Evolutionary conservation across 92 coral and sea anemone genomes (phyloP), one percentile per base, ranked within the genome.

Genomic region (Actinostola sp.): DNA sequence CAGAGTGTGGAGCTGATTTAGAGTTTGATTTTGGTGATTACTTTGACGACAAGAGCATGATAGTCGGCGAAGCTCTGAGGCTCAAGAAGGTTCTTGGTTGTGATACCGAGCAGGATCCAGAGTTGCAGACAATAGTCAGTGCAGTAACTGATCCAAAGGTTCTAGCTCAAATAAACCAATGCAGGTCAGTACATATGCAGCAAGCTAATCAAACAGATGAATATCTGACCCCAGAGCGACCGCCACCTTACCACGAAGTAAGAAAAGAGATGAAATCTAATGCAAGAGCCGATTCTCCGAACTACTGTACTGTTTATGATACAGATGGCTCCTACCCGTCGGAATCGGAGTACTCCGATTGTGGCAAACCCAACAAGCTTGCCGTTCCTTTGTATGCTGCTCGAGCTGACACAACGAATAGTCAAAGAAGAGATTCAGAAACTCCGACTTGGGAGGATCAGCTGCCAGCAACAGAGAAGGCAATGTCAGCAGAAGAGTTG

Each of bases 21-120:
- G 92, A 86, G 71, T 86, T 86, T 60, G 92, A 86, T 55, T 82
- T 76, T 43, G 84, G 83, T 6, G 92, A 86, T 61, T 86, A 86
- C 84, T 75, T 71, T 51, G 92, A 86, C 77, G 81, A 86, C 45
- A 71, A 86, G n/a, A 86, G 76, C 60, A 70, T 86, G 55, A 69
- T 86, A 14, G 59, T 80, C 16, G 92, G 88, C 54, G 92, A 86
- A 67, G 92, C 92, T 8, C 50, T 86, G 62, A 80, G 86, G 41
- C 33, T 86, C 20, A 86, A 86, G 61, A 86, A 86, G 51, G 79
- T 80, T 19, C 68, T 86, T 33, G 81, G 81, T 16, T 49, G 46
- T 25, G 42, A 21, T 23, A n/a, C 59, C 3, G 30, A 57, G 23
- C 72, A 63, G 24, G 72, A 75, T 31, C 86, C 86, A 21, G 90